Base-by-base conservation (phyloP, 2,888 invertebrate genomes). In the Chaetogeoica ovagalla region DNA sequence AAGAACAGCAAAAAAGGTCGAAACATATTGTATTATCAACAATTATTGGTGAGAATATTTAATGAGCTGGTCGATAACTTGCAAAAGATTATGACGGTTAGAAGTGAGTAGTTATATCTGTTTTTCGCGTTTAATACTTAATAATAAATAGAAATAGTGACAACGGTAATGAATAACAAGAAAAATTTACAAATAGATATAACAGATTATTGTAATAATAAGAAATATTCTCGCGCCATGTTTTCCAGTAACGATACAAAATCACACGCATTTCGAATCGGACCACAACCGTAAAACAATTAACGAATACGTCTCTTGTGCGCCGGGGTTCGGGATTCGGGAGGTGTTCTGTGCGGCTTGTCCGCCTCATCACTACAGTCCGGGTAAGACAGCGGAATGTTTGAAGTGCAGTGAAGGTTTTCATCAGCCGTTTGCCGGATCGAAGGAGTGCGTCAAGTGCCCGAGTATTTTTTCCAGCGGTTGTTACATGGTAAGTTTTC, bases 341-440 rank as follows among this genome's bases (percentile, higher is more conserved):
- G 77, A 70, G 2, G 60, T 79, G 19, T 62, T 79, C 13, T 79
- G 77, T 17, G 70, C 11, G 1, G 77, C 77, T 6, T 79, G 77
- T 52, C 77, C 77, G 0, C 62, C 69, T 0, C 77, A 79, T 13
- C 62, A 70, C 21, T 79, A 39, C 23, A 79, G 63, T 6, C 62
- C 70, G 2, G 52, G 70, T 13, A 55, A 21, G 13, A 62, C 39
- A 1, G 39, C 23, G 0, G 39, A 79, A 6, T 79, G 77, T 55
- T 43, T 55, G 1, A 62, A 62, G n/a, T 79, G 77, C 21, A 5
- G 7, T 17, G 39, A 63, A 23, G 77, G 77, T 15, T 79, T 70
- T 19, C 70, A 79, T 62, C 77, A 79, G 39, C 62, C 69, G 30
- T 6, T 62, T 7, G 70, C 70, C 19, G 77, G 70, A 23, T 79